Base-by-base conservation (phyloP, 2,113 vertebrate species). In the Melanocharis versteri region DNA sequence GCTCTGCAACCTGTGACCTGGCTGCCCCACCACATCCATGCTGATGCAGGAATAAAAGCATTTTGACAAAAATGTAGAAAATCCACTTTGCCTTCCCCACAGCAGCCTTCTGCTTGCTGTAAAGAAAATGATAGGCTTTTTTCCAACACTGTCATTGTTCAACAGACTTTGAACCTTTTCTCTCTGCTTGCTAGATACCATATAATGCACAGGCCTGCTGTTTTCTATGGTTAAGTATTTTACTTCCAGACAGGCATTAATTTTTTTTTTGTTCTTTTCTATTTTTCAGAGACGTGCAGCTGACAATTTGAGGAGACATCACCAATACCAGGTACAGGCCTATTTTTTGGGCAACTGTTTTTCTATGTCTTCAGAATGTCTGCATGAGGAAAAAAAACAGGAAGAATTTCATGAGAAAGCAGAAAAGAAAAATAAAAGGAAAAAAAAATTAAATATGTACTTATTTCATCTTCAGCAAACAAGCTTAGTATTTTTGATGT, bases 261-360 rank as follows among this genome's bases (percentile, higher is more conserved):
- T 47, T 8, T 0, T 9, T 51, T 73, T 87, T 45, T 70, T 53
- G 48, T 69, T 45, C 5, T 28, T 51, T 42, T 54, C 11, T 54
- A 15, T 33, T 95, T 97, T 96, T 93, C 83, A 99, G 99, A 98
- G 98, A 78, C 98, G 99, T 92, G 99, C 99, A 61, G 99, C 99
- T 85, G 98, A 99, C 96, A 99, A 99, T 96, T 97, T 99, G 39
- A 97, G 98, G 96, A 97, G 98, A 95, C 99, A 98, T 93, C 98
- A 99, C 56, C 98, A 99, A 71, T 99, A 99, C 84, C 99, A 99
- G 99, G 99, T 99, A 98, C 97, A 94, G 14, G 6, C 1, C 7
- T 68, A 28, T 44, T 77, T 73, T 80, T 30, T 11, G 6, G 5
- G 15, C 3, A 62, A 23, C 56, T 68, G 10, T 60, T 85, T 68